These are phyloP conservation scores for Diarsia dahlii DNA, from an alignment of 2,888 invertebrate species.

Conservation along the genomic window DNA sequence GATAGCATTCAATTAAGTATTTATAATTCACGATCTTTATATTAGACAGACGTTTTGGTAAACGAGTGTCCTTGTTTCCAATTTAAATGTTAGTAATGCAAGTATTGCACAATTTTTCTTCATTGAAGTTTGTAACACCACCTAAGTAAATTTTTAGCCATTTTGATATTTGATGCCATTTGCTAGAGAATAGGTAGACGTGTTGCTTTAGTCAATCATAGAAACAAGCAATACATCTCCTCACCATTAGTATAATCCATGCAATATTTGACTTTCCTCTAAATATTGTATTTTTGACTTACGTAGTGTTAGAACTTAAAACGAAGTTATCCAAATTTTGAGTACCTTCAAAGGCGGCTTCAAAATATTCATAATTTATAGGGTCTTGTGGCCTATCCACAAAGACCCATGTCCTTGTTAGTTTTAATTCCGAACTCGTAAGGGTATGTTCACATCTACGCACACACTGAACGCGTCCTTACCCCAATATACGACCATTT, in stretches of 20 bases:
- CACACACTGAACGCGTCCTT: conserved; percentile 4
- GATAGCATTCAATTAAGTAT: conserved; percentile 42
- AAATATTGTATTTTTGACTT: too few species aligned
- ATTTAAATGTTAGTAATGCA: conserved; percentile 45
- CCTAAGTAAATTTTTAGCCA: too few species aligned
- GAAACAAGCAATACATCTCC: too few species aligned
- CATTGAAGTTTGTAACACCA: too few species aligned
- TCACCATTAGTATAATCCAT: too few species aligned
- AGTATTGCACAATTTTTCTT: conserved; percentile 33
- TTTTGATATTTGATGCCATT: too few species aligned
- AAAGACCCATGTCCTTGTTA: conserved; percentile 14
- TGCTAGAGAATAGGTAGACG: too few species aligned
- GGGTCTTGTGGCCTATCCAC: conserved; percentile 10
- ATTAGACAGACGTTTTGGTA: conserved; percentile 31
- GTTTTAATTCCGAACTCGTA: conserved; percentile 17
- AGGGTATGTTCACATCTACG: conserved; percentile 25
- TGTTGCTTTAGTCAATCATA: too few species aligned
- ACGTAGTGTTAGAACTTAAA: too few species aligned
- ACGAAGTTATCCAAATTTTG: conserved; percentile 17
- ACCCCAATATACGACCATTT: neutral
- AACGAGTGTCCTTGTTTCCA: conserved; percentile 40
- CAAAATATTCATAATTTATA: conserved; percentile 16
- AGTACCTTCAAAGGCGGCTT: conserved; percentile 5
- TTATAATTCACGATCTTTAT: conserved; percentile 22
- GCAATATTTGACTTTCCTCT: too few species aligned